These are phyloP conservation scores for Amaurobius ferox DNA, from an alignment of 2,888 invertebrate species.

Conservation along the genomic window DNA sequence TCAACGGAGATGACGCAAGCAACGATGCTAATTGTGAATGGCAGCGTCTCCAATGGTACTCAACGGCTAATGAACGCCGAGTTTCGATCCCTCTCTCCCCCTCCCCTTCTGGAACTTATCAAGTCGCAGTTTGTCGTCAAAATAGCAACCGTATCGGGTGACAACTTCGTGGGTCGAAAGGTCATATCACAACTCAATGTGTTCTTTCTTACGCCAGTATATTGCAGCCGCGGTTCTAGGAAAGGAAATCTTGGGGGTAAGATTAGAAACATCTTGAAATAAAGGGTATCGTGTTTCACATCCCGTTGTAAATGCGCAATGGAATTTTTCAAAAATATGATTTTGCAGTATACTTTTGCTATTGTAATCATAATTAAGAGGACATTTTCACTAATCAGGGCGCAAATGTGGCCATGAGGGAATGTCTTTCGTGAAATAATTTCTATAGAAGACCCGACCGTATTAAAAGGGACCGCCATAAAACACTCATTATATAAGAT, in stretches of 20 bases:
- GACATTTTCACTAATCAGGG: no score
- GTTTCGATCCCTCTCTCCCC: background rate
- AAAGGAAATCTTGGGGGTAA: background rate
- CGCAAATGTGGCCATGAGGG: no score
- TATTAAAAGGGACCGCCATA: no score
- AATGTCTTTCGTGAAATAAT: no score
- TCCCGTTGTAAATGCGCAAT: background rate
- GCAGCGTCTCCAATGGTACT: background rate
- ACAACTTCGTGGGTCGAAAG: constrained; percentile 37
- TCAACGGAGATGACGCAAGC: constrained; percentile 10
- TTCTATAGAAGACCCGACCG: no score
- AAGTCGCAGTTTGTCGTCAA: constrained; percentile 35
- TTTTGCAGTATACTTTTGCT: no score
- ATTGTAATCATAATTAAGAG: no score
- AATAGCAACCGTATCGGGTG: constrained; percentile 35
- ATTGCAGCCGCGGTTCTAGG: background rate
- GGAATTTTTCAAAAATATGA: no score
- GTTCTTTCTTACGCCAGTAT: background rate
- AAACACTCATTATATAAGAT: no score
- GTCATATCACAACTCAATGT: constrained; percentile 4
- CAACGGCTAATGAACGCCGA: background rate
- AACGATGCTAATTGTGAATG: background rate
- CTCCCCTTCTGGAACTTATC: constrained; percentile 40
- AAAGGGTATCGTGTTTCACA: background rate
- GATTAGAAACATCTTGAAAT: background rate